Base-by-base conservation (phyloP, 2,888 invertebrate species). In the Buathra laborator region DNA sequence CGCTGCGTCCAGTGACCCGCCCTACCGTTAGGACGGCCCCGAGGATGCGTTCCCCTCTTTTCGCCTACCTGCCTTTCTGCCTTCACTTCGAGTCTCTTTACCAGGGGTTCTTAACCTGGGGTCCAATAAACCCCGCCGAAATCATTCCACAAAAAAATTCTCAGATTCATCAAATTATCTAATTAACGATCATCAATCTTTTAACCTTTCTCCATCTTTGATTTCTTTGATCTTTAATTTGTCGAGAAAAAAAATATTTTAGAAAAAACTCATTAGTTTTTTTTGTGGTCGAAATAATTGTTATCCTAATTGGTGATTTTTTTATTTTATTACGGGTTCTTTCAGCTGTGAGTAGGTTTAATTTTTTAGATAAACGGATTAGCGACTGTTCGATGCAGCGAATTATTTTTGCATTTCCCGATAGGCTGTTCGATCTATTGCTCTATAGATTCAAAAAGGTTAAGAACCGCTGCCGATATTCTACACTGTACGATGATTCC, bases 21-120 rank as follows among this genome's bases (percentile, higher is more conserved):
- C 94, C 94, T 94, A 94, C 94, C 94, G 94, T 94, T 94, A 94
- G 93, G 93, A 94, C 93, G 94, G 94, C 94, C 94, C 93, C 94
- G 93, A 93, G 92, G 92, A 93, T 92, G 92, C 91, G 90, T 92
- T 91, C 90, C 90, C 84, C 85, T 76, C 81, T 81, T 86, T 53
- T 84, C 87, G 84, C 85, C 83, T 86, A 83, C 86, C 84, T 79
- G 74, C 56, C 75, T 83, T 86, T 86, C 86, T 76, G 74, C 75
- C 85, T 80, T 81, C 77, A 83, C 86, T 87, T 85, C 83, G 77
- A 85, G 77, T 68, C 53, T 79, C 79, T 80, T 32, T 72, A 75
- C 66, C 76, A 71, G 76, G 76, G 83, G 79, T 82, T 85, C 82
- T 85, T 82, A 85, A 82, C 85, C 79, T 68, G 84, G 56, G 81